These are phyloP conservation scores for Cerceris rybyensis DNA, from an alignment of 2,888 invertebrate genomes.

Conservation along the genomic window DNA sequence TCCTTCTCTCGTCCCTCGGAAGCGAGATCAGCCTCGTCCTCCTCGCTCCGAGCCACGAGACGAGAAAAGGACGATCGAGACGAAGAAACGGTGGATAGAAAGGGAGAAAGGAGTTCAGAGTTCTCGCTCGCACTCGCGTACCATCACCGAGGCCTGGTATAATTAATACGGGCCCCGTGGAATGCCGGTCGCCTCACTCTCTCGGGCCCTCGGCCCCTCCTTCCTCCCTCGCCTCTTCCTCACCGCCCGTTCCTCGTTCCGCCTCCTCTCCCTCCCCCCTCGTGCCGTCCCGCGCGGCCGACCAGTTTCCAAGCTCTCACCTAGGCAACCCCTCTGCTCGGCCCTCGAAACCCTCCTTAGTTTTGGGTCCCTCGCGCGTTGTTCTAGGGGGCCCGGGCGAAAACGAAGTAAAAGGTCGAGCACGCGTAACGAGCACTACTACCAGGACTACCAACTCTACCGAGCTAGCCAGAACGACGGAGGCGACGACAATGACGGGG, in stretches of 20 bases:
- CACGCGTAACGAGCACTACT: constrained; percentile 46
- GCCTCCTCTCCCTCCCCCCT: constrained; percentile 31
- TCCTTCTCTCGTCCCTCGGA: constrained; percentile 29
- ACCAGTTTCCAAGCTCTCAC: constrained; percentile 74
- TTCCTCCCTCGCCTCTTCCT: constrained; percentile 48
- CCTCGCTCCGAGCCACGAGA: constrained; percentile 20
- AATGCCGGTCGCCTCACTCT: constrained; percentile 80
- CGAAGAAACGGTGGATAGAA: constrained; percentile 9
- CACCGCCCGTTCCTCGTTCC: constrained; percentile 52
- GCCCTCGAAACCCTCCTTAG: constrained; percentile 33
- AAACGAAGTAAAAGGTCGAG: constrained; percentile 56
- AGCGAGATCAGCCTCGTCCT: constrained; percentile 1
- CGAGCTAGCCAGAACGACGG: background rate
- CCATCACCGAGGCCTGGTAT: constrained; percentile 77
- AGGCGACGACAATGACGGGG: constrained; percentile 53
- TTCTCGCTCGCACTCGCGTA: constrained; percentile 73
- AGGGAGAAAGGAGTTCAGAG: constrained; percentile 28
- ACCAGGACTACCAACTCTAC: background rate
- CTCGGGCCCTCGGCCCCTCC: constrained; percentile 56
- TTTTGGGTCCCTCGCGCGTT: constrained; percentile 22
- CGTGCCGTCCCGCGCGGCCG: constrained; percentile 56
- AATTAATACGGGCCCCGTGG: constrained; percentile 81
- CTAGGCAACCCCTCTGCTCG: constrained; percentile 60
- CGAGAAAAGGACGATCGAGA: constrained; percentile 11
- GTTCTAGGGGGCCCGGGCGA: constrained; percentile 22